Evolutionary conservation across 2,113 vertebrate genomes (phyloP).

Genomic region (Archilochus colubris): DNA sequence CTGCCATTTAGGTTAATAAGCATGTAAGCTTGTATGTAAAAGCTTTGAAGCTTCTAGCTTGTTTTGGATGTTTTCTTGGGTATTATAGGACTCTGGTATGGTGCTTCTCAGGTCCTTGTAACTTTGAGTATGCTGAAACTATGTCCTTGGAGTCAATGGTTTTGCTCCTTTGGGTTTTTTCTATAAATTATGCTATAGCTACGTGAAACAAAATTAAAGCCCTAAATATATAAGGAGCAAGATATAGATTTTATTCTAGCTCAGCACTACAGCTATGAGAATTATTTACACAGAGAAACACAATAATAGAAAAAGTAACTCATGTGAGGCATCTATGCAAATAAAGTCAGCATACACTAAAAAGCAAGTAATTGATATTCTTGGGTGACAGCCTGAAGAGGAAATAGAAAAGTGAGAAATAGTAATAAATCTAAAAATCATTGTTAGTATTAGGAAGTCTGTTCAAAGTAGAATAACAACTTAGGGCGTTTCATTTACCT

Average conservation of each 20-base stretch:
- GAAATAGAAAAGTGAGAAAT: slow-evolving; percentile 9
- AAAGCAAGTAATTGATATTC: background rate
- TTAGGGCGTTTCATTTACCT: background rate
- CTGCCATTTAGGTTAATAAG: background rate
- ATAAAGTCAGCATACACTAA: background rate
- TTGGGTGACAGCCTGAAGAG: background rate
- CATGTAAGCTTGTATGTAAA: background rate
- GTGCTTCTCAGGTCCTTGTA: background rate
- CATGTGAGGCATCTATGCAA: background rate
- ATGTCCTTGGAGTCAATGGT: background rate
- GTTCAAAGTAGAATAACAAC: background rate
- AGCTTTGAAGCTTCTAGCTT: background rate
- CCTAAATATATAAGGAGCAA: slow-evolving; percentile 39
- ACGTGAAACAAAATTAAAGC: slow-evolving; percentile 10
- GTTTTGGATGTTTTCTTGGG: background rate
- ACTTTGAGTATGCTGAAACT: background rate
- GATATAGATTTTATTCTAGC: slow-evolving; percentile 30
- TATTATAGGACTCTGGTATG: background rate
- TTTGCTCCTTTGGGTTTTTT: background rate
- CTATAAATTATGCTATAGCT: background rate
- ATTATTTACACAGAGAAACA: slow-evolving; percentile 21
- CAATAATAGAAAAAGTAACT: background rate
- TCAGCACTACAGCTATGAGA: slow-evolving; percentile 16
- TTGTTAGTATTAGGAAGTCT: slow-evolving; percentile 4
- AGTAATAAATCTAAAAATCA: background rate